Evolutionary conservation across 2,888 invertebrate genomes (phyloP).

Genomic region (Eupithecia inturbata): DNA sequence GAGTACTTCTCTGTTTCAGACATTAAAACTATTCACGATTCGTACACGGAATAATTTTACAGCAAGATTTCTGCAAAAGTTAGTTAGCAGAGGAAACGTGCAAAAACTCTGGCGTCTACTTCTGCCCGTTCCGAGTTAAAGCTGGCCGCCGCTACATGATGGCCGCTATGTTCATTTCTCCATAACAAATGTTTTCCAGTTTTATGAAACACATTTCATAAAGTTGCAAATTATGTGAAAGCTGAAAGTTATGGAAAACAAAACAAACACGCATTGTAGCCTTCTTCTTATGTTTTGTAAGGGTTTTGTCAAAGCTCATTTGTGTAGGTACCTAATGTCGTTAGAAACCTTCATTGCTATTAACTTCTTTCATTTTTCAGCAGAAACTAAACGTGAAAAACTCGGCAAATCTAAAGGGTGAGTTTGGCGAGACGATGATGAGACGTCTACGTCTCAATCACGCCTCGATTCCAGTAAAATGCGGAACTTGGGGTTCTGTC

Average conservation of each 20-base stretch:
- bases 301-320: too few species aligned
- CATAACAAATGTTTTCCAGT: too few species aligned
- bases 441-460: too few species aligned
- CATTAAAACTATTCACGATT: slow-evolving; percentile 29
- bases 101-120: slow-evolving; percentile 39
- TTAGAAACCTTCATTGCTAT: background rate
- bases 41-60: slow-evolving; percentile 39
- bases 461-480: background rate
- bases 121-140: slow-evolving; percentile 1
- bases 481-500: background rate
- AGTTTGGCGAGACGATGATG: background rate
- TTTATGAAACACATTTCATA: too few species aligned
- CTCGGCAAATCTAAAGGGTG: background rate
- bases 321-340: too few species aligned
- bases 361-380: too few species aligned
- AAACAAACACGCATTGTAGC: too few species aligned
- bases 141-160: background rate
- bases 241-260: too few species aligned
- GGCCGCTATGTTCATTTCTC: background rate
- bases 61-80: slow-evolving; percentile 45
- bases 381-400: too few species aligned
- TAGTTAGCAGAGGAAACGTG: slow-evolving; percentile 42
- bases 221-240: too few species aligned
- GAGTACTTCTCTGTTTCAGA: slow-evolving; percentile 20
- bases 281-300: too few species aligned